phyloP scores from a whole-genome alignment of 2,797 vertebrate genomes.

The Fundulus diaphanus region DNA sequence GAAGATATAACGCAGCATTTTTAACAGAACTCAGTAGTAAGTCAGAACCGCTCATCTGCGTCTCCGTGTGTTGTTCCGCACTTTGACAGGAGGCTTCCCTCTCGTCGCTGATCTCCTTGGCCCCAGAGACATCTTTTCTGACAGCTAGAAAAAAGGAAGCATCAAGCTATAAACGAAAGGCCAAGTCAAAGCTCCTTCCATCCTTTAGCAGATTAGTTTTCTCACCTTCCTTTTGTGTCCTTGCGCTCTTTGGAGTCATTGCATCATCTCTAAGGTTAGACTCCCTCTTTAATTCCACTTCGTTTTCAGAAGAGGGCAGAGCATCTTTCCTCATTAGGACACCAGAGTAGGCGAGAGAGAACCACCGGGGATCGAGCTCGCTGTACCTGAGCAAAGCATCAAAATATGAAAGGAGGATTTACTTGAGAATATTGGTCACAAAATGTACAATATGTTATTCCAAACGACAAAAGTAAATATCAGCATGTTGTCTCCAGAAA shows the following conservation, averaged over 20 bases:
- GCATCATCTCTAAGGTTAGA: neutral
- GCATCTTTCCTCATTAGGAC: constrained; percentile 73
- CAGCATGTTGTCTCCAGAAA: neutral
- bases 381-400: constrained; percentile 81
- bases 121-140: constrained; percentile 25
- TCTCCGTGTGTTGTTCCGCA: constrained; percentile 26
- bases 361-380: constrained; percentile 82
- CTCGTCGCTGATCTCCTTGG: constrained; percentile 31
- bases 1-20: constrained; percentile 84
- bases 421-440: neutral
- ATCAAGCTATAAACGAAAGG: neutral
- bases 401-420: neutral
- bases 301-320: constrained; percentile 35
- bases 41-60: neutral
- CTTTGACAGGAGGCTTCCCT: constrained; percentile 6
- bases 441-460: constrained; percentile 14
- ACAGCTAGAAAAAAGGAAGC: constrained; percentile 23
- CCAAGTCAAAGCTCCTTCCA: neutral
- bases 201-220: neutral
- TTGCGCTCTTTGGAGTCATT: constrained; percentile 12
- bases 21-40: constrained; percentile 78
- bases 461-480: neutral
- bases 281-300: constrained; percentile 21
- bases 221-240: constrained; percentile 41
- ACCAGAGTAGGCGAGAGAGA: constrained; percentile 88